phyloP scores from a whole-genome alignment of 2,888 invertebrate genomes.

The Andricus quercusramuli region DNA sequence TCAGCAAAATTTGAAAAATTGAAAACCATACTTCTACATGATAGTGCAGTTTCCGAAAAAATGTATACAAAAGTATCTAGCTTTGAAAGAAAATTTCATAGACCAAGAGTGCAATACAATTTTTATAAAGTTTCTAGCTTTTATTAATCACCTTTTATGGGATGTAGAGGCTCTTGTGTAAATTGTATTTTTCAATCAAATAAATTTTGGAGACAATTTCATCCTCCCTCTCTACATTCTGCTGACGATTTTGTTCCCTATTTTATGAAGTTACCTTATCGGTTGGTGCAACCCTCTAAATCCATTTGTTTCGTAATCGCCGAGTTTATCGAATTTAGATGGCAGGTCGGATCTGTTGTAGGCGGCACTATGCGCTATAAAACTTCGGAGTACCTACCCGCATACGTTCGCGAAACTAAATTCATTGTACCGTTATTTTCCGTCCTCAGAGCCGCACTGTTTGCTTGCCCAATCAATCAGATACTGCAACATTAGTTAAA shows the following conservation, averaged over 20 bases:
- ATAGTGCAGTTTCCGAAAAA: no score
- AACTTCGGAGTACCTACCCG: conserved; percentile 40
- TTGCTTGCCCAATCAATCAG: conserved; percentile 58
- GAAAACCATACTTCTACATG: no score
- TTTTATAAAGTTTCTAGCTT: background rate
- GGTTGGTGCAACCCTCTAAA: background rate
- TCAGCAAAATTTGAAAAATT: no score
- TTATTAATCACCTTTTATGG: background rate
- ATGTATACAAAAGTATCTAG: no score
- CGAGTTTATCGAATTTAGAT: background rate
- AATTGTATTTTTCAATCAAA: background rate
- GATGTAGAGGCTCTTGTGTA: background rate
- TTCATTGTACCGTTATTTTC: conserved; percentile 50
- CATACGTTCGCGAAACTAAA: conserved; percentile 24
- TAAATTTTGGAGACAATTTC: background rate
- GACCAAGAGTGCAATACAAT: no score
- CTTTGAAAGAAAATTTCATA: no score
- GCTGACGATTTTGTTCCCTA: background rate
- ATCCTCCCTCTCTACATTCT: background rate
- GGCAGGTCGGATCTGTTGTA: conserved; percentile 41
- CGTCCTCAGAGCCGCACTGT: conserved; percentile 44
- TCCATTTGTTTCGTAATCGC: conserved; percentile 5
- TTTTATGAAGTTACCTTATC: background rate
- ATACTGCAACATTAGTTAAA: conserved; percentile 67
- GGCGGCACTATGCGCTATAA: conserved; percentile 34